A percentile compares a stretch with the other conserved stretches of the same genome.
These are phyloP conservation scores for Champsocephalus esox DNA, from an alignment of 2,797 vertebrate species.

Conservation along the genomic window DNA sequence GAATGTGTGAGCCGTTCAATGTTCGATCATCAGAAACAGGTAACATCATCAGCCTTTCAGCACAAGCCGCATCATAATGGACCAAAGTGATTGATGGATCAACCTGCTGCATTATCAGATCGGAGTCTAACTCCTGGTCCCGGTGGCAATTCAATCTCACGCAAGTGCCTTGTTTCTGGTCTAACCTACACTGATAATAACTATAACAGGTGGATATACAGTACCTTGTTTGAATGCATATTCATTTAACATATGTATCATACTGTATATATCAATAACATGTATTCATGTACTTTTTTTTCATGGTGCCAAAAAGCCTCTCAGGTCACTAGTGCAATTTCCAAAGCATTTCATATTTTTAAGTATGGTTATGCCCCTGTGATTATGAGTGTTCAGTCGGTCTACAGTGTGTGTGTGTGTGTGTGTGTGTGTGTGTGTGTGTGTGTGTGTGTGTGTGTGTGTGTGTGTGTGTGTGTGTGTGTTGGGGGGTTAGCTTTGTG, in stretches of 20 bases:
- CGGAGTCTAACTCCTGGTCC: slow-evolving; percentile 15
- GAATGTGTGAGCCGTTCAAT: neutral
- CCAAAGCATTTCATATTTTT: slow-evolving; percentile 72
- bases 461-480: too few relatives aligned
- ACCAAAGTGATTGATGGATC: neutral
- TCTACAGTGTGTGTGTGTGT: slow-evolving; percentile 8
- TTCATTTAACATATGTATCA: too few relatives aligned
- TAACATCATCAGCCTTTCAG: slow-evolving; percentile 8
- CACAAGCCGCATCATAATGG: slow-evolving; percentile 5
- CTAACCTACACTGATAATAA: slow-evolving; percentile 42
- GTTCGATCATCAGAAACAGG: slow-evolving; percentile 1
- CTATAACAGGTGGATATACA: slow-evolving; percentile 39
- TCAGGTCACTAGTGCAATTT: slow-evolving; percentile 63
- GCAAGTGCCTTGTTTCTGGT: slow-evolving; percentile 24
- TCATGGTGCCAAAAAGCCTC: slow-evolving; percentile 52
- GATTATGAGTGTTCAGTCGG: slow-evolving; percentile 52
- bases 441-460: slow-evolving; percentile 24
- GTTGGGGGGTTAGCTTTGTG: slow-evolving; percentile 61
- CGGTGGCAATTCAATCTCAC: slow-evolving; percentile 50
- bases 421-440: slow-evolving; percentile 18
- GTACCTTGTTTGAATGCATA: slow-evolving; percentile 23
- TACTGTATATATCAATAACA: slow-evolving; percentile 8
- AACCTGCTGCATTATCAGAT: slow-evolving; percentile 14
- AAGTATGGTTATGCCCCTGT: slow-evolving; percentile 67
- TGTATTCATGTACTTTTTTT: slow-evolving; percentile 71